Base-by-base conservation (phyloP, 2,888 invertebrate species). In the Apotomis betuletana region DNA sequence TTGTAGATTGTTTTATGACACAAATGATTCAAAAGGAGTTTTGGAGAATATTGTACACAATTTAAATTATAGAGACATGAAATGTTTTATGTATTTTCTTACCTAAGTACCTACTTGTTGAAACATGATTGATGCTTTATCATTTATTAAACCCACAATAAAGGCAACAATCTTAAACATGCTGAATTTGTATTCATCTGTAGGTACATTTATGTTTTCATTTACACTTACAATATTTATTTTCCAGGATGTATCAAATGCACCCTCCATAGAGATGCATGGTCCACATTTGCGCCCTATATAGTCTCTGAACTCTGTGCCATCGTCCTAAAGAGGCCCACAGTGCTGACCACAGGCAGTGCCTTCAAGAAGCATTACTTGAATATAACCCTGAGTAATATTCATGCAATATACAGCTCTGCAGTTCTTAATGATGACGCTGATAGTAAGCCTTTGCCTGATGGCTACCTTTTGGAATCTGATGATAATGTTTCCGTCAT, bases 231-330 rank as follows among this genome's bases (percentile, higher is more conserved):
- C n/a, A 8, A 49, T 49, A 46, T 75, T 64, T 74, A 62, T 64
- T 75, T 87, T 87, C 58, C 81, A 93, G 93, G 90, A 46, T 85
- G 83, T 67, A 93, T 93, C 70, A 92, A 93, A 76, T 91, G 92
- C 69, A 93, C 92, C 36, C 81, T 93, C 8, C 93, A 93, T 70
- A 86, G 92, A 83, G 92, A 93, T 83, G 92, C 90, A n/a, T 93
- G 92, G 93, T 84, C 87, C 3, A 81, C 82, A 74, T 92, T 93
- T 75, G 89, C 92, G 41, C 77, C 87, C 68, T 93, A 91, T 73
- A 85, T 93, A 68, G 86, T 88, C 5, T 86, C 92, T 3, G 90
- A 91, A 74, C 87, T 82, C 69, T 90, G 92, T 82, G 91, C 89
- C 2, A 72, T 93, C 60, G 84, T 92, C 5, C 78, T 93, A 62